phyloP scores from a whole-genome alignment of 2,113 vertebrate species.

The Anhinga rufa region DNA sequence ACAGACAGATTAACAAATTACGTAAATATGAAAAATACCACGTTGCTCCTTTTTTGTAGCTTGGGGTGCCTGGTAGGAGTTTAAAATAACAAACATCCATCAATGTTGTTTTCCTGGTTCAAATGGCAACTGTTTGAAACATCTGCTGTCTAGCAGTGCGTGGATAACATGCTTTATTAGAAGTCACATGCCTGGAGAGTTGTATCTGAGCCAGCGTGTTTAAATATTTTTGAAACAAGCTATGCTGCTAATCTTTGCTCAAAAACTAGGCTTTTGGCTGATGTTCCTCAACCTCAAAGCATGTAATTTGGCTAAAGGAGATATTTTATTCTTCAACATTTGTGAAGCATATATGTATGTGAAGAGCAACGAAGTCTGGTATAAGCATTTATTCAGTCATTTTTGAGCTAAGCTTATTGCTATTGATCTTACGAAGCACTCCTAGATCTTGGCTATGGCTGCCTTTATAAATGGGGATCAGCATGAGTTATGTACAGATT shows the following conservation, averaged over 20 bases:
- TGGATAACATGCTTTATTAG: not conserved
- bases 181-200: not conserved
- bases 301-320: not conserved
- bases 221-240: not conserved
- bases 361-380: not conserved
- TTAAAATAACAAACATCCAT: slow-evolving; percentile 7
- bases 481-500: not conserved
- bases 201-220: not conserved
- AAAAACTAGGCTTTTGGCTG: not conserved
- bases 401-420: not conserved
- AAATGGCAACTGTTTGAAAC: slow-evolving; percentile 1
- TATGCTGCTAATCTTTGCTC: not conserved
- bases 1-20: slow-evolving; percentile 4
- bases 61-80: not conserved
- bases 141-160: not conserved
- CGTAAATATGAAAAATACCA: slow-evolving; percentile 24
- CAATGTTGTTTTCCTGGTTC: not conserved
- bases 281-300: not conserved
- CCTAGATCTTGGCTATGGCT: not conserved
- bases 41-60: not conserved
- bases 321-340: not conserved
- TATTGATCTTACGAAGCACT: not conserved
- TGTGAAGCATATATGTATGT: not conserved
- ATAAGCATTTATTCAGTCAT: not conserved
- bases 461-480: not conserved